Percentiles rank a stretch among this genome's conserved stretches.
phyloP scores from a whole-genome alignment of 2,113 vertebrate genomes.

The Brachionichthys hirsutus region DNA sequence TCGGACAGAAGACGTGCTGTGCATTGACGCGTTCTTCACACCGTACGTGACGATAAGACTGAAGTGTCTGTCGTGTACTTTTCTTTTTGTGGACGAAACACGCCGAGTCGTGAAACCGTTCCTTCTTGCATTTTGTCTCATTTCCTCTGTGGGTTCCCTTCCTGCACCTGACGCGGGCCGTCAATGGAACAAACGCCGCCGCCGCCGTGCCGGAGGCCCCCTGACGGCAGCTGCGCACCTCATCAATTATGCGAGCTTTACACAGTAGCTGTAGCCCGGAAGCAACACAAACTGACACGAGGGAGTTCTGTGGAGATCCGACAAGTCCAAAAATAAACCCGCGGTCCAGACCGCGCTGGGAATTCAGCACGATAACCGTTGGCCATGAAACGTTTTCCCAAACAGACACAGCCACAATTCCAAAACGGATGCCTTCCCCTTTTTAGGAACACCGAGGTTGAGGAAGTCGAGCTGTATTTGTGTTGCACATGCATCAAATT shows the following conservation, averaged over 20 bases:
- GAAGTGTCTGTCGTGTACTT: neutral
- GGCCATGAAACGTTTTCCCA: constrained; percentile 39
- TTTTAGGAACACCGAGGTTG: too few species aligned
- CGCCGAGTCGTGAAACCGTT: constrained; percentile 10
- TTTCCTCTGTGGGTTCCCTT: constrained; percentile 14
- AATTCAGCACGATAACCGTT: constrained; percentile 22
- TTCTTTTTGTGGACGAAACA: constrained; percentile 53
- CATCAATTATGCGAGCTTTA: too few species aligned
- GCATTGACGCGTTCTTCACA: too few species aligned
- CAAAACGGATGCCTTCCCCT: constrained; percentile 25
- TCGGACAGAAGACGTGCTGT: too few species aligned
- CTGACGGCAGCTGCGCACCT: neutral
- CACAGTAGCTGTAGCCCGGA: neutral
- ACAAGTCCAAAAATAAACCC: too few species aligned
- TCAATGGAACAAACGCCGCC: neutral
- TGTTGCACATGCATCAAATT: too few species aligned
- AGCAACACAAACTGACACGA: constrained; percentile 12
- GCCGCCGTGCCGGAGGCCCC: neutral
- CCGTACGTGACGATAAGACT: neutral
- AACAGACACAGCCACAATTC: constrained; percentile 49
- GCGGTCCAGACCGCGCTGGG: constrained; percentile 10
- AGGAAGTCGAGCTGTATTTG: too few species aligned
- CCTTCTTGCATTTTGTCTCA: constrained; percentile 18
- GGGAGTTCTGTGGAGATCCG: constrained; percentile 8
- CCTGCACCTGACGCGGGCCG: constrained; percentile 14